These are phyloP conservation scores for Drosophila pectinifera DNA, from an alignment of 1,140 invertebrate species.

Conservation along the genomic window DNA sequence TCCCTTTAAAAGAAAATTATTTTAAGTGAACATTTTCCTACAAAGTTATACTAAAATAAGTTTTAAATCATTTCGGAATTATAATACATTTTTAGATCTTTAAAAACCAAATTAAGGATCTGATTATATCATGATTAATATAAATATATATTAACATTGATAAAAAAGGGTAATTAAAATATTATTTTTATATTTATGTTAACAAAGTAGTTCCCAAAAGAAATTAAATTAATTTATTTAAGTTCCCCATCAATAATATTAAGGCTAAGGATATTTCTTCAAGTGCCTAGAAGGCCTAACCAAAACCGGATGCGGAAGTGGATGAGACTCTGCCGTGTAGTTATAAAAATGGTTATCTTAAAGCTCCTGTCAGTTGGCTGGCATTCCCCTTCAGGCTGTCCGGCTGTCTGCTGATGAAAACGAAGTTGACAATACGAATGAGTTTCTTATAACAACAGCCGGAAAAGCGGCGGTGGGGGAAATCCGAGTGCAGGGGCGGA, in stretches of 20 bases:
- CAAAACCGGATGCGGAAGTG: slow-evolving; percentile 2
- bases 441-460: slow-evolving; percentile 79
- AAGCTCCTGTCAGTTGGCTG: slow-evolving; percentile 71
- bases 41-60: too few species aligned
- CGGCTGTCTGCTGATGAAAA: slow-evolving; percentile 75
- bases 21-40: neutral
- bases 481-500: slow-evolving; percentile 17
- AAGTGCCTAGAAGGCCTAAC: slow-evolving; percentile 19
- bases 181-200: too few species aligned
- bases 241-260: too few species aligned
- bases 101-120: too few species aligned
- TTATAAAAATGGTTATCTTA: slow-evolving; percentile 80
- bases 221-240: too few species aligned
- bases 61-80: too few species aligned
- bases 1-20: neutral
- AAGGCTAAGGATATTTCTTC: neutral
- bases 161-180: too few species aligned
- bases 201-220: too few species aligned
- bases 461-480: slow-evolving; percentile 20
- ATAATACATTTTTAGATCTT: too few species aligned
- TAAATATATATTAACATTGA: too few species aligned
- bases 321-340: slow-evolving; percentile 63
- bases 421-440: slow-evolving; percentile 81
- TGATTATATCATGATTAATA: too few species aligned
- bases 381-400: slow-evolving; percentile 29